Evolutionary conservation across 1,140 invertebrate species (phyloP).

Genomic region (Zeugodacus cucurbitae): DNA sequence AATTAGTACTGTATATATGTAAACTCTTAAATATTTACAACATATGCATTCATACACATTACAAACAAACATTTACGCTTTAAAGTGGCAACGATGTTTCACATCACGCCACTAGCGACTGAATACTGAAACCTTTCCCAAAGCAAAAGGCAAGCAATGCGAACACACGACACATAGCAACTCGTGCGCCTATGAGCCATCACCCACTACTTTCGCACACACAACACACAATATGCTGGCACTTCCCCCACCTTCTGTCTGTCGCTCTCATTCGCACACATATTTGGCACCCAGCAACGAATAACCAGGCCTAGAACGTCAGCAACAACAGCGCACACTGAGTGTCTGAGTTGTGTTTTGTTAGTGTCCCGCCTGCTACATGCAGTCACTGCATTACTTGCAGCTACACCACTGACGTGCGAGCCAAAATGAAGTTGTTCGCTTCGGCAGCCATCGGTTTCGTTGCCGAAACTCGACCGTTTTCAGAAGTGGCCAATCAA

Average conservation of each 20-base stretch:
- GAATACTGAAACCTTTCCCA: neutral
- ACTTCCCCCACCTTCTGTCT: neutral
- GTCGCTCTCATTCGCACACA: constrained; percentile 15
- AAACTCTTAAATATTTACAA: neutral
- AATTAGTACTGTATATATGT: too few relatives aligned
- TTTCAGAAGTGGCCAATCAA: constrained; percentile 55
- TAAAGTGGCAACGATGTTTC: too few relatives aligned
- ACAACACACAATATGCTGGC: neutral
- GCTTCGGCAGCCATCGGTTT: constrained; percentile 33
- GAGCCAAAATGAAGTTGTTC: neutral
- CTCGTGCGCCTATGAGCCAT: neutral
- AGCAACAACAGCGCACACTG: neutral
- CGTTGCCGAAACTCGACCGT: neutral
- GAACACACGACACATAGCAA: neutral
- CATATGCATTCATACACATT: neutral
- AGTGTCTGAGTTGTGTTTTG: neutral
- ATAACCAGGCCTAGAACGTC: neutral
- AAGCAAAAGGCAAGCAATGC: neutral
- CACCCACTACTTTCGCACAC: constrained; percentile 20
- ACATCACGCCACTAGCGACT: neutral
- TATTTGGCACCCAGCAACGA: neutral
- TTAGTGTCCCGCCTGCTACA: neutral
- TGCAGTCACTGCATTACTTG: neutral
- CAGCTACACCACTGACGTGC: neutral
- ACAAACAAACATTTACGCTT: too few relatives aligned